A percentile compares a stretch with the other conserved stretches of the same genome.
Evolutionary conservation across 2,888 invertebrate species (phyloP).

Genomic region (Antheraea yamamai): DNA sequence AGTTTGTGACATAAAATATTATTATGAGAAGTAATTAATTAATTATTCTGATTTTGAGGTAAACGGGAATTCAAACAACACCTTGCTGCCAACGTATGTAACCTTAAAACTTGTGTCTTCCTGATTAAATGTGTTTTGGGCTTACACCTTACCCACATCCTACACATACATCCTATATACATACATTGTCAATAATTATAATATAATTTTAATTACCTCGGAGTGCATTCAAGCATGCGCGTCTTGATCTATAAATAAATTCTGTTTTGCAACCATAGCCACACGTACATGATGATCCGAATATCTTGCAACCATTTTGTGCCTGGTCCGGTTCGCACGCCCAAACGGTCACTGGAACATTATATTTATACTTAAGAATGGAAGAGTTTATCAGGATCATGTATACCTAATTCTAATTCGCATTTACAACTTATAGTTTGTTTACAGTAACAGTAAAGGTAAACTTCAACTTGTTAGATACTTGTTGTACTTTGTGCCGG

Average conservation of each 20-base stretch:
- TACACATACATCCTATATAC: no score
- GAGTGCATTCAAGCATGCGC: conserved; percentile 84
- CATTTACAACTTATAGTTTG: background rate
- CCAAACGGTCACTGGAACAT: conserved; percentile 47
- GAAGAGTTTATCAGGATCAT: background rate
- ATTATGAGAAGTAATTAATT: background rate
- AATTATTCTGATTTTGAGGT: background rate
- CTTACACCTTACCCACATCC: no score
- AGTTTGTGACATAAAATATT: background rate
- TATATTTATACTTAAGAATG: background rate
- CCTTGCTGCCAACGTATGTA: background rate
- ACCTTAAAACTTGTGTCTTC: background rate
- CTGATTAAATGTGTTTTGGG: no score
- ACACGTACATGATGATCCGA: conserved; percentile 83
- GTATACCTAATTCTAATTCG: background rate
- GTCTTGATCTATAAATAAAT: conserved; percentile 82
- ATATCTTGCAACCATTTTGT: conserved; percentile 85
- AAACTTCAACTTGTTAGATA: background rate
- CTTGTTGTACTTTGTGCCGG: background rate
- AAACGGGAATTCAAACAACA: background rate
- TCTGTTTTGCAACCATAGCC: conserved; percentile 86
- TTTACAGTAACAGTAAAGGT: background rate
- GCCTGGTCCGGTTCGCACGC: conserved; percentile 82
- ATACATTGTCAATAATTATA: no score
- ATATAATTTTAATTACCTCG: conserved; percentile 71